Conservation (phyloP, 2,797 vertebrate genomes). For the Anguilla marmorata region DNA sequence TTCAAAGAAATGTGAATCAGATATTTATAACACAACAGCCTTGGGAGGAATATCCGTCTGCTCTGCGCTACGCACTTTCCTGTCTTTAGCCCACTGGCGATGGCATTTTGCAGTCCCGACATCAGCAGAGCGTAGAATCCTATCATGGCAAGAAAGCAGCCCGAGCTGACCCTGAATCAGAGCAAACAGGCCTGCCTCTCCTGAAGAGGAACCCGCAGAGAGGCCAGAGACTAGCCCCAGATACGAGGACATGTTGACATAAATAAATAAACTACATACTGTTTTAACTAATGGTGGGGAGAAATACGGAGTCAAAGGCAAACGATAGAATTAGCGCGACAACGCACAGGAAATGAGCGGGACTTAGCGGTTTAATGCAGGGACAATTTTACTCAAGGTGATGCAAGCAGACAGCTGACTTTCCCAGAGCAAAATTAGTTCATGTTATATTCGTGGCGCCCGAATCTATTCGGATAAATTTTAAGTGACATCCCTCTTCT, state of each 20-base stretch:
- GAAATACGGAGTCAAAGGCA: not conserved
- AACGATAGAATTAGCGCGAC: not conserved
- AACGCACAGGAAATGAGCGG: not conserved
- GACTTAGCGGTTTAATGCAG: not conserved
- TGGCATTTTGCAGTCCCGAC: conserved; percentile 31
- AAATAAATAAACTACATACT: not conserved
- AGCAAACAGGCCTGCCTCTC: not conserved
- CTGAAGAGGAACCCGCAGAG: not conserved
- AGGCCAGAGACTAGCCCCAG: no score
- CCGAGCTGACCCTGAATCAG: not conserved
- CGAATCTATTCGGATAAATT: not conserved
- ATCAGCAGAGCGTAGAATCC: conserved; percentile 28
- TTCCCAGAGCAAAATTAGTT: not conserved
- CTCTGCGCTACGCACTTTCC: conserved; percentile 31
- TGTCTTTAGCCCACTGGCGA: conserved; percentile 31
- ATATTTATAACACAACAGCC: conserved; percentile 65
- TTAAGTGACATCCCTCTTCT: not conserved
- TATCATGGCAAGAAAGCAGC: conserved; percentile 18
- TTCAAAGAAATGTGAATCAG: conserved; percentile 66
- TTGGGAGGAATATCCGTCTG: conserved; percentile 42
- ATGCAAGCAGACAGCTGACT: not conserved
- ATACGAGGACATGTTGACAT: not conserved
- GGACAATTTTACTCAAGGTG: not conserved
- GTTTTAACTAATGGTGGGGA: not conserved
- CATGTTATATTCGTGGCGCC: not conserved